Conservation (phyloP, 2,113 vertebrate genomes). For the Psophia crepitans region DNA sequence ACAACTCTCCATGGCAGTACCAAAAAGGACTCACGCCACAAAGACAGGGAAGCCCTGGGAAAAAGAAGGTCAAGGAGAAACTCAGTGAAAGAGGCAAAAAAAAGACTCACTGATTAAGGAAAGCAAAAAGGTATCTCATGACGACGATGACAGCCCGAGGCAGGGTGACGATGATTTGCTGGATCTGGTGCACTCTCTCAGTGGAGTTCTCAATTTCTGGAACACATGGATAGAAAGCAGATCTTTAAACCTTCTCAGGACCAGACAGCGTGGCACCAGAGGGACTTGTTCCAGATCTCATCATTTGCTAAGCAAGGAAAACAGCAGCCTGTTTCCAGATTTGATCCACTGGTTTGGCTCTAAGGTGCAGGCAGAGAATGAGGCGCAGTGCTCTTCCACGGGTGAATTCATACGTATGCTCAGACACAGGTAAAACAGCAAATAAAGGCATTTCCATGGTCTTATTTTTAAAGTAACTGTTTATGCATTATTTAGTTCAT, state of each 20-base stretch:
- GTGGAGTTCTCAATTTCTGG: slow-evolving; percentile 87
- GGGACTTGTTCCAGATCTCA: background rate
- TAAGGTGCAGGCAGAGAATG: background rate
- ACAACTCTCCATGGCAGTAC: background rate
- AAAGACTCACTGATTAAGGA: slow-evolving; percentile 93
- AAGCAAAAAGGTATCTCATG: slow-evolving; percentile 98
- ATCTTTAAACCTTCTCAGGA: background rate
- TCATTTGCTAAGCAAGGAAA: background rate
- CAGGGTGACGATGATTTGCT: slow-evolving; percentile 89
- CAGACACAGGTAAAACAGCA: background rate
- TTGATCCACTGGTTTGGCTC: background rate
- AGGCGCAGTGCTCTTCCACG: background rate
- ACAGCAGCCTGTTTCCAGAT: background rate
- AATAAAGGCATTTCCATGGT: background rate
- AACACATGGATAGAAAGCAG: slow-evolving; percentile 53
- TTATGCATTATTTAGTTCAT: background rate
- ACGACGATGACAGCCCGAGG: slow-evolving; percentile 90
- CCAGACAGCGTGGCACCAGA: background rate
- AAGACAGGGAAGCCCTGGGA: background rate
- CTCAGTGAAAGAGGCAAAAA: background rate
- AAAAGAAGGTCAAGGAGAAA: background rate
- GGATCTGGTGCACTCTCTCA: slow-evolving; percentile 93
- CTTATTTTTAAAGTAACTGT: background rate
- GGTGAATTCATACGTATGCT: rapidly evolving
- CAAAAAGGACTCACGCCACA: background rate